Evolutionary conservation across 2,113 vertebrate genomes (phyloP).

Genomic region (Entosphenus tridentatus): DNA sequence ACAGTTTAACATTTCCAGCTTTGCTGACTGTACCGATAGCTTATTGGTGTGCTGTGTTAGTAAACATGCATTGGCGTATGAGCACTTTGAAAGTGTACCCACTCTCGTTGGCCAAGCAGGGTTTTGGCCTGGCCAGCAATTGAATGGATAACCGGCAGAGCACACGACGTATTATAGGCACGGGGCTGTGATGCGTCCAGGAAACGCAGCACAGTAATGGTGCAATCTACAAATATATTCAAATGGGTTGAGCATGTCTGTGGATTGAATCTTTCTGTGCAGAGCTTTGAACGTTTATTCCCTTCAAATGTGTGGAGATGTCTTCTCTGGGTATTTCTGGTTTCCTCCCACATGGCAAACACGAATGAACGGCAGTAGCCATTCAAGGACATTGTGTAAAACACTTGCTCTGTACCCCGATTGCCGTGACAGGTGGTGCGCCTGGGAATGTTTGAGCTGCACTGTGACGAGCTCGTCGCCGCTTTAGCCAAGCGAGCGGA

Average conservation of each 20-base stretch:
- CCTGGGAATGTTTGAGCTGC: conserved; percentile 59
- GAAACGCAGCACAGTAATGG: no score
- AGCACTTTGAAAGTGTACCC: no score
- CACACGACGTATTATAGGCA: no score
- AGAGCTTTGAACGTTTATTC: background rate
- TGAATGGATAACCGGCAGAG: no score
- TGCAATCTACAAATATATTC: no score
- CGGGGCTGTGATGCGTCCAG: no score
- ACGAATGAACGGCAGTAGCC: background rate
- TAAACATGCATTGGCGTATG: no score
- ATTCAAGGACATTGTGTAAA: background rate
- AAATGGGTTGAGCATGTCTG: background rate
- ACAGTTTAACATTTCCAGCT: no score
- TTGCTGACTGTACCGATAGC: no score
- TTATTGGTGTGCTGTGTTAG: no score
- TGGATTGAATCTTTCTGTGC: background rate
- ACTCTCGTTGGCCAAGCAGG: no score
- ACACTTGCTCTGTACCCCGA: background rate
- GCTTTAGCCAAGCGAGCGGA: conserved; percentile 32
- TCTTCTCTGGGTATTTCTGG: background rate
- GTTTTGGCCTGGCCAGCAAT: no score
- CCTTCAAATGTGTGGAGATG: background rate
- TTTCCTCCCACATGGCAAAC: conserved; percentile 1
- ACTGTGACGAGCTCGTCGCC: conserved; percentile 35
- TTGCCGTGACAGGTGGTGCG: conserved; percentile 24